These are phyloP conservation scores for Horisme vitalbata DNA, from an alignment of 2,888 invertebrate genomes.

Conservation along the genomic window DNA sequence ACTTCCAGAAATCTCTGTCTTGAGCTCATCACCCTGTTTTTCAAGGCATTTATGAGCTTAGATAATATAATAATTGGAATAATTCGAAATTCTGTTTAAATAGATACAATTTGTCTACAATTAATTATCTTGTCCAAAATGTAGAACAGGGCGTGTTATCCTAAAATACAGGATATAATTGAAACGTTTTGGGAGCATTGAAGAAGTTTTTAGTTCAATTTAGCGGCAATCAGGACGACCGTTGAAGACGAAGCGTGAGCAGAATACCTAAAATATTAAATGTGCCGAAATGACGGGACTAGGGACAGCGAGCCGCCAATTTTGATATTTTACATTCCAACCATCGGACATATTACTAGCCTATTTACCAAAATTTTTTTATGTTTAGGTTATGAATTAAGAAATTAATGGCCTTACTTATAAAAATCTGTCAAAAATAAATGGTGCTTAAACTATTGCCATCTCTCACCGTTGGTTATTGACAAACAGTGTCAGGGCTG, in stretches of 20 bases:
- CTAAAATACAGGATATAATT: slow-evolving; percentile 69
- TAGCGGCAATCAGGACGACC: slow-evolving; percentile 82
- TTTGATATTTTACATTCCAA: slow-evolving; percentile 58
- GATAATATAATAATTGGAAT: too few relatives aligned
- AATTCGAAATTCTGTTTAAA: neutral
- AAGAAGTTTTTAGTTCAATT: slow-evolving; percentile 83
- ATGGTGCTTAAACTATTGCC: too few relatives aligned
- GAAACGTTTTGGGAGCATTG: slow-evolving; percentile 77
- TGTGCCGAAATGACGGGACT: slow-evolving; percentile 64
- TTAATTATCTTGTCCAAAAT: slow-evolving; percentile 23
- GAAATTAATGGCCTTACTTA: too few relatives aligned
- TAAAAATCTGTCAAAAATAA: too few relatives aligned
- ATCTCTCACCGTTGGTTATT: too few relatives aligned
- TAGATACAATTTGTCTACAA: slow-evolving; percentile 20
- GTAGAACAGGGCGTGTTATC: slow-evolving; percentile 37
- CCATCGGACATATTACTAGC: too few relatives aligned
- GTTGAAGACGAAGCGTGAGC: slow-evolving; percentile 79
- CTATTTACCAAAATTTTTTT: too few relatives aligned
- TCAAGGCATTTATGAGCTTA: too few relatives aligned
- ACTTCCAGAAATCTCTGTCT: too few relatives aligned
- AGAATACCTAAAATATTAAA: slow-evolving; percentile 80
- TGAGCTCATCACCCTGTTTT: too few relatives aligned
- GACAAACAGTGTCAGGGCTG: too few relatives aligned
- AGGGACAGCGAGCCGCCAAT: slow-evolving; percentile 64
- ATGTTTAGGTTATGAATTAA: too few relatives aligned